A percentile compares a stretch with the other conserved stretches of the same genome.
These are phyloP conservation scores for Heloderma charlesbogerti DNA, from an alignment of 2,113 vertebrate species.

Conservation along the genomic window DNA sequence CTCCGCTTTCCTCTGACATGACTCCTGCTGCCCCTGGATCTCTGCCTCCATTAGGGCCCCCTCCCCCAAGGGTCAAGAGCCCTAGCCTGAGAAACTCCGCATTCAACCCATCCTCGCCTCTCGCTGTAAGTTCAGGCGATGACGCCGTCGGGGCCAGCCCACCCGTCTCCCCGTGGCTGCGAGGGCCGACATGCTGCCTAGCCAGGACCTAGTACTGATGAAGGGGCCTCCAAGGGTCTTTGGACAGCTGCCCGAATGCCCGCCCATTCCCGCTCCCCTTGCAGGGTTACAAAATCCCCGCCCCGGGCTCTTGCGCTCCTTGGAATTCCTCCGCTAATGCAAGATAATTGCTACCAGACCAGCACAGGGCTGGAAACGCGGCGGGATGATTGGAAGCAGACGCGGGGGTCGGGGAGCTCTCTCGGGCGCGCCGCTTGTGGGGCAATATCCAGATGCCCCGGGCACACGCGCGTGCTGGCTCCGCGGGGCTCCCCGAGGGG, in stretches of 20 bases:
- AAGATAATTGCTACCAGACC: conserved; percentile 12
- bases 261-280: not conserved
- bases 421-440: not conserved
- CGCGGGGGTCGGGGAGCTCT: not conserved
- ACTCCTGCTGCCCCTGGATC: not conserved
- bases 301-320: not conserved
- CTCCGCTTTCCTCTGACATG: not conserved
- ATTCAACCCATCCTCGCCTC: not conserved
- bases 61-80: not conserved
- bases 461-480: not conserved
- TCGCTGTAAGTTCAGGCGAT: not conserved
- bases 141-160: not conserved
- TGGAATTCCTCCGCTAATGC: not conserved
- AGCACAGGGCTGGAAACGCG: not conserved
- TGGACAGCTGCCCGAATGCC: not conserved
- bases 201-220: not conserved
- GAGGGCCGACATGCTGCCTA: not conserved
- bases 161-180: not conserved
- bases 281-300: not conserved
- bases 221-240: not conserved
- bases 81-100: not conserved
- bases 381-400: conserved; percentile 12
- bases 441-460: not conserved
- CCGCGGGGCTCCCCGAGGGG: not conserved
- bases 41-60: not conserved